phyloP scores from a whole-genome alignment of 2,797 vertebrate genomes.

The Cichlasoma orientale region DNA sequence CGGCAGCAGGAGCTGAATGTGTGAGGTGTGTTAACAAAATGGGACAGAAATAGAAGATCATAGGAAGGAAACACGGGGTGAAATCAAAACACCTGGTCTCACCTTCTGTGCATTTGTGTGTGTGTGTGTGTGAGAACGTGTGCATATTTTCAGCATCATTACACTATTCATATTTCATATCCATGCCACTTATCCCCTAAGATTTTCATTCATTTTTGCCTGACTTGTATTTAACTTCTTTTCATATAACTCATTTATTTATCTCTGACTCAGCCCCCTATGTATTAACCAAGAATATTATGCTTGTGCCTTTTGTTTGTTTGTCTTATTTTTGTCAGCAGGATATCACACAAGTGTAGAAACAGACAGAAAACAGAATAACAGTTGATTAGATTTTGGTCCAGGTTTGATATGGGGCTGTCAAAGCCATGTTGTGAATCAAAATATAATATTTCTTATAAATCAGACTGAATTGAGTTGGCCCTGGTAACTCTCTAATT shows the following conservation, averaged over 20 bases:
- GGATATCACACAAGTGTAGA: conserved; percentile 10
- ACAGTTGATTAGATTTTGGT: background rate
- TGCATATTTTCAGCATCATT: conserved; percentile 20
- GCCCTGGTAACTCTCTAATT: background rate
- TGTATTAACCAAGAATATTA: conserved; percentile 45
- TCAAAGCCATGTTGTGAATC: background rate
- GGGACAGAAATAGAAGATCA: conserved; percentile 28
- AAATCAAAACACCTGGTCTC: conserved; percentile 30
- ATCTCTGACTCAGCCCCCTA: background rate
- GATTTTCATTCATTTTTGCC: conserved; percentile 34
- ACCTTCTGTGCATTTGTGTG: background rate
- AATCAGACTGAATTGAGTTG: background rate
- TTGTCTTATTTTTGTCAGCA: conserved; percentile 31
- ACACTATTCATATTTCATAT: conserved; percentile 12
- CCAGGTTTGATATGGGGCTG: background rate
- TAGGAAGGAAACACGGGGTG: background rate
- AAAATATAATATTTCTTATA: background rate
- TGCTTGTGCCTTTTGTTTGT: conserved; percentile 45
- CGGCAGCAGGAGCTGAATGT: conserved; percentile 4
- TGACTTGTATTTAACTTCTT: conserved; percentile 18
- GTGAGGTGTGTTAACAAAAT: conserved; percentile 19
- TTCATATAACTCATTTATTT: conserved; percentile 24
- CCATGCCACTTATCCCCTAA: conserved; percentile 25
- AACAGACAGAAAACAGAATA: background rate
- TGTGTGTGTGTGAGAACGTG: background rate